Evolutionary conservation across 2,797 vertebrate genomes (phyloP).

Genomic region (Pyrocephalus nanus): DNA sequence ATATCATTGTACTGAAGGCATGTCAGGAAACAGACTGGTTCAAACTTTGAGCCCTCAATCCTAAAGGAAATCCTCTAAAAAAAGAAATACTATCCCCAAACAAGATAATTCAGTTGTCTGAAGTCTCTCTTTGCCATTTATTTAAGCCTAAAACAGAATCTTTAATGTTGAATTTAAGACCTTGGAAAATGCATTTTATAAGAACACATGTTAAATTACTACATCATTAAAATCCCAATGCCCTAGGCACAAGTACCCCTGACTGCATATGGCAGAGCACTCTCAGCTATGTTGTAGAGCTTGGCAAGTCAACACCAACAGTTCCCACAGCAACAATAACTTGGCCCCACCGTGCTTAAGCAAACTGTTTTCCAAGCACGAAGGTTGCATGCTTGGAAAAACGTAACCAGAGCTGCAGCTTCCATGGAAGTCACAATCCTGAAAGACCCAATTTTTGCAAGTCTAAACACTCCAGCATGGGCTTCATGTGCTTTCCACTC

Average conservation of each 20-base stretch:
- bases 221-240: not conserved
- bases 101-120: not conserved
- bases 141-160: not conserved
- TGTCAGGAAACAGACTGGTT: not conserved
- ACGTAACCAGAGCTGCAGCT: not conserved
- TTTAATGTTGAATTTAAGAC: not conserved
- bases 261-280: rapidly evolving
- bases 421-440: not conserved
- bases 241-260: not conserved
- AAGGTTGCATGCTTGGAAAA: not conserved
- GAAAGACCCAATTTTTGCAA: not conserved
- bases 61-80: not conserved
- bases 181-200: not conserved
- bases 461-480: not conserved
- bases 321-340: not conserved
- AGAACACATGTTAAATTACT: not conserved
- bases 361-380: not conserved
- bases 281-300: not conserved
- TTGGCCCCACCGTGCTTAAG: not conserved
- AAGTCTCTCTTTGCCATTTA: not conserved
- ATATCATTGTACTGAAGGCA: not conserved
- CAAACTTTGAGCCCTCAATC: not conserved
- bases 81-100: not conserved
- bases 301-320: not conserved
- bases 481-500: not conserved